Evolutionary conservation across 2,797 vertebrate genomes (phyloP), one percentile per base, ranked within the genome.

Genomic region (Darevskia nairensis): DNA sequence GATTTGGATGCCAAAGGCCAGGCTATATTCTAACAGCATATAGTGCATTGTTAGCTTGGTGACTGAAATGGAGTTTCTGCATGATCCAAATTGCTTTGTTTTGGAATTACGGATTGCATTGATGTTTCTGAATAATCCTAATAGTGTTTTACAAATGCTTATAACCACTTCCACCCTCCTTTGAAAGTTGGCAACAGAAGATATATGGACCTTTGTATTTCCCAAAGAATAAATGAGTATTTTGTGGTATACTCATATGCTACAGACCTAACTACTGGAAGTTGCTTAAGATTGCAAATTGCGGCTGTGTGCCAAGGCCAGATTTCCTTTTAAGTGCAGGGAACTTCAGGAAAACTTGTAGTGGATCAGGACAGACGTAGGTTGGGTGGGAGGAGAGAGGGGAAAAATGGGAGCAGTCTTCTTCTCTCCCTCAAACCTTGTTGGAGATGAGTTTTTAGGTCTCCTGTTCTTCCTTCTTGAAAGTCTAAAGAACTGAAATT

Each of bases 11-110:
- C 25, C 61, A 76, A 68, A 94, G 90, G 68, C 76, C 66, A 88
- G 86, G 91, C 90, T 94, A 91, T 81, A 90, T 68, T 93, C 91
- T 96, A 95, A 96, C 93, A 94, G 88, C 94, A 90, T 95, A 93
- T 50, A 13, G 93, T 90, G 92, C 91, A 93, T 92, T 92, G 91
- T 91, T 96, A 95, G 94, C 92, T 69, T 82, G 92, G 90, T 87
- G 90, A 89, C 79, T 92, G 84, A 85, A 94, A 89, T 87, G 61
- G 86, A 88, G 80, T 89, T 89, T 74, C 32, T 95, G 95, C 95
- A 95, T 95, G 95, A 88, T 89, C 84, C 0, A 0, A 21, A 81
- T 82, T 93, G 90, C 85, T 93, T 44, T 92, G 91, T 91, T 90
- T 88, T 91, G 92, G 89, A 84, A 93, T 86, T 81, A 90, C 88